Percentiles rank a stretch among this genome's conserved stretches.
Evolutionary conservation across 2,113 vertebrate genomes (phyloP).

Genomic region (Procavia capensis): DNA sequence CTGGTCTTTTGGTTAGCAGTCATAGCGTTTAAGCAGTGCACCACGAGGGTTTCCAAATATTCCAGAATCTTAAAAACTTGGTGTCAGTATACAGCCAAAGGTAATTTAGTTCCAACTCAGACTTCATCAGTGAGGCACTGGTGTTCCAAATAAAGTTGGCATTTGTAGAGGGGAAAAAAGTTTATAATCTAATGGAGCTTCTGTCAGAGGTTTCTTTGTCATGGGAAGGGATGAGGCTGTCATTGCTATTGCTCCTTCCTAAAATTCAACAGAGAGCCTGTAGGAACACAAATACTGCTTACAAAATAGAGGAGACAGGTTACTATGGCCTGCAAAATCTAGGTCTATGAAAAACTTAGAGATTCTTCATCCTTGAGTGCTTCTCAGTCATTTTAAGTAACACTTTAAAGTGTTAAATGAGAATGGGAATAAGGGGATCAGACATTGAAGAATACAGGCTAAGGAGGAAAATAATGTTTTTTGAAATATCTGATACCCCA

Average conservation of each 20-base stretch:
- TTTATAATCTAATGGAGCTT: not conserved
- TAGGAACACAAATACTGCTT: constrained; percentile 40
- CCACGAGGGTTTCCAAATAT: too few relatives aligned
- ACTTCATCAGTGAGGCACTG: not conserved
- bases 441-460: not conserved
- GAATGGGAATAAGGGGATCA: not conserved
- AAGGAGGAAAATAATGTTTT: not conserved
- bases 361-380: not conserved
- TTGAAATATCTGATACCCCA: not conserved
- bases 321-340: not conserved
- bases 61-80: too few relatives aligned
- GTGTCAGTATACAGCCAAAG: constrained; percentile 2
- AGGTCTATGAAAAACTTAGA: not conserved
- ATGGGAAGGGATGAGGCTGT: not conserved
- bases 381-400: not conserved
- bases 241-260: not conserved
- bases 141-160: not conserved
- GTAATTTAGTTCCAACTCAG: not conserved
- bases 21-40: too few relatives aligned
- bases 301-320: not conserved
- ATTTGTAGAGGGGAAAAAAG: not conserved
- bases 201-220: not conserved
- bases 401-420: constrained; percentile 18
- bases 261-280: not conserved
- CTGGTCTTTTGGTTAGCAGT: too few relatives aligned